Evolutionary conservation across 2,113 vertebrate species (phyloP), one percentile per base, ranked within the genome.

Genomic region (Chlorodrepanis virens): DNA sequence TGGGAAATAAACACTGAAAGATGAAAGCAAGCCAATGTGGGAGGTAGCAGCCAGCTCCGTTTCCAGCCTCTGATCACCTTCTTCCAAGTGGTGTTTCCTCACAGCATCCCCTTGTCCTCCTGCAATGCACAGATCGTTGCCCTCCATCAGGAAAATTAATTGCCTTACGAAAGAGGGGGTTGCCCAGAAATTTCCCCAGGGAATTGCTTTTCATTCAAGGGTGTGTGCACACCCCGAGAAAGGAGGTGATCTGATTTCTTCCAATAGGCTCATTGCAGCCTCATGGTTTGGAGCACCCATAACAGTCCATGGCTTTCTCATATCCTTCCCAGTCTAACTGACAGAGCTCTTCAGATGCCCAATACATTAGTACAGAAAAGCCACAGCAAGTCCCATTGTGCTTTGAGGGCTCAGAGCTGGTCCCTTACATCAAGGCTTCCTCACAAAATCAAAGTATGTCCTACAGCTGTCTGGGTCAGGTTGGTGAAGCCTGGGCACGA

Each of bases 51-150:
- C 77, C 28, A 6, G 76, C 80, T 91, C 6, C 1, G 40, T 88
- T 94, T 94, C 94, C 83, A 95, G 64, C 59, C 84, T 89, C 89
- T 89, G 90, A 89, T 87, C 93, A 95, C 90, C 93, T 94, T 89
- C 89, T 91, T 68, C 69, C 60, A 87, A 86, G 90, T 60, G 56
- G 35, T 47, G 29, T 77, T 80, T 93, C 86, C 70, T 83, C 79
- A 83, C 67, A 77, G 68, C 15, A 33, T 86, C 53, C 69, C 74
- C 70, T 75, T 68, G 76, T 93, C 54, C 79, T 83, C 60, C 39
- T 47, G 63, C 50, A 74, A n/a, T 21, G 79, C 63, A 77, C 14
- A 28, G 63, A 85, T 56, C 44, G 4, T 29, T 89, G 71, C 71
- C 54, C 39, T 80, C 37, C 11, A 4, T 22, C 0, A 1, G 61